phyloP scores from a whole-genome alignment of 2,113 vertebrate genomes.

The Apodemus sylvaticus region DNA sequence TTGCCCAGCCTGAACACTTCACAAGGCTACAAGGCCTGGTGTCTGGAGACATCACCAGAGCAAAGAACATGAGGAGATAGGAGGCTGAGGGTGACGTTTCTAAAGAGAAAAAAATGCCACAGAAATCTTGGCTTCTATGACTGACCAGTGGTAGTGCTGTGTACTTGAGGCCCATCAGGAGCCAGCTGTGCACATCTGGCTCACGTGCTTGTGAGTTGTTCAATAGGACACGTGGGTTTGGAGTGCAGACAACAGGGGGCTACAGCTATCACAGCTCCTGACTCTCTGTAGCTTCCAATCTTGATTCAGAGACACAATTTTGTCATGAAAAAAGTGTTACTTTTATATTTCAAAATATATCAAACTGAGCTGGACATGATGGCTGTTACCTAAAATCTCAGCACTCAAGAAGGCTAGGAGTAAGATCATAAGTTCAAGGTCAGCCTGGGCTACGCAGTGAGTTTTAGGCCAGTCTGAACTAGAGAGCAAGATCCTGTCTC shows the following conservation, averaged over 20 bases:
- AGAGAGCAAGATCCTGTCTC: neutral
- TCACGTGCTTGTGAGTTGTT: neutral
- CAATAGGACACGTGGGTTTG: neutral
- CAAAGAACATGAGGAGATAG: neutral
- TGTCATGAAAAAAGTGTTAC: neutral
- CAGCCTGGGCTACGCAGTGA: neutral
- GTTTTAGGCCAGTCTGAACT: neutral
- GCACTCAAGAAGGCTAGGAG: neutral
- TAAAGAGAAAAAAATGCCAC: neutral
- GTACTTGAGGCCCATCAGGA: neutral
- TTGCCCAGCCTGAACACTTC: too few relatives aligned
- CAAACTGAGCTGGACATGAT: neutral
- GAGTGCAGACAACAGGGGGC: neutral
- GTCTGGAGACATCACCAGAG: neutral
- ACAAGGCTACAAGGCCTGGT: neutral
- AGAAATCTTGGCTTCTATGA: neutral
- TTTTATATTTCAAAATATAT: conserved; percentile 18
- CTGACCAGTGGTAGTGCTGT: neutral
- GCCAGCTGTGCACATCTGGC: neutral
- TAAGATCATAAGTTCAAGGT: neutral
- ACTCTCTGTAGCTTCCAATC: conserved; percentile 6
- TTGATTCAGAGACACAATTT: conserved; percentile 30
- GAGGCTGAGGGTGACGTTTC: neutral
- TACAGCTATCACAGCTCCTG: neutral
- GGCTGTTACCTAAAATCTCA: neutral